Evolutionary conservation across 1,140 invertebrate genomes (phyloP).

Genomic region (Drosophila bipectinata): DNA sequence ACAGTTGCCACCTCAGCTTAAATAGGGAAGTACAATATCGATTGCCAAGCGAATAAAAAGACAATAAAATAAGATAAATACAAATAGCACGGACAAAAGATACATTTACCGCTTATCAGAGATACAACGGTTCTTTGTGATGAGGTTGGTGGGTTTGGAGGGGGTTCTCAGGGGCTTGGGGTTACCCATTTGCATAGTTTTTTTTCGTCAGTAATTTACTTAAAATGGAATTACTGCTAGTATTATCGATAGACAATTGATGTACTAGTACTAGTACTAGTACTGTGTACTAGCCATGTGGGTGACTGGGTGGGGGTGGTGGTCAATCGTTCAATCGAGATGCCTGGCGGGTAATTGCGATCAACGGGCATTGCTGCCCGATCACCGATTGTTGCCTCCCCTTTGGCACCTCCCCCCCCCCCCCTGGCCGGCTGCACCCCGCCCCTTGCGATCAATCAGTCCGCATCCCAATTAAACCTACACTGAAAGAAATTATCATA

Average conservation of each 20-base stretch:
- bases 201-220: slow-evolving; percentile 55
- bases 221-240: slow-evolving; percentile 56
- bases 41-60: slow-evolving; percentile 17
- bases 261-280: slow-evolving; percentile 17
- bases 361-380: slow-evolving; percentile 48
- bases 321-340: slow-evolving; percentile 52
- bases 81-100: slow-evolving; percentile 35
- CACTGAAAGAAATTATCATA: not conserved
- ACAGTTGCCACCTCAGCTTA: slow-evolving; percentile 18
- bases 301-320: not conserved
- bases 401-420: not conserved
- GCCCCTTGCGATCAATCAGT: not conserved
- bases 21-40: slow-evolving; percentile 42
- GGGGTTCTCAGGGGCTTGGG: not conserved
- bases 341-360: slow-evolving; percentile 63
- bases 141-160: no score
- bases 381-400: slow-evolving; percentile 34
- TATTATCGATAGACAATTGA: slow-evolving; percentile 69
- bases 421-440: no score
- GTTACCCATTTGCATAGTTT: slow-evolving; percentile 37
- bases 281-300: not conserved
- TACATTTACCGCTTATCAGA: slow-evolving; percentile 45
- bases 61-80: slow-evolving; percentile 41
- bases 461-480: not conserved
- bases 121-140: slow-evolving; percentile 17